These are phyloP conservation scores for Abrostola triplasia DNA, from an alignment of 2,888 invertebrate species.

Conservation along the genomic window DNA sequence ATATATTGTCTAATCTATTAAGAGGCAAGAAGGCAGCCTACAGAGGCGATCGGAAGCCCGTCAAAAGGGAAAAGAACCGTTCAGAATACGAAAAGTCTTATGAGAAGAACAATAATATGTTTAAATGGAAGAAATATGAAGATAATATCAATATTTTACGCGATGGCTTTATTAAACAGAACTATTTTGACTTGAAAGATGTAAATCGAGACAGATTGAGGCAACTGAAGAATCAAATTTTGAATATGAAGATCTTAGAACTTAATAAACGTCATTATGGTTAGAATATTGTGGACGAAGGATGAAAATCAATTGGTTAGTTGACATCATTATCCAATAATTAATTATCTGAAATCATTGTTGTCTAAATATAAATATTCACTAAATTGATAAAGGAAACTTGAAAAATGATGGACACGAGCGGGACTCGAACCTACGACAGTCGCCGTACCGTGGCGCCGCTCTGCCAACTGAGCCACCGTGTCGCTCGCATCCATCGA, in stretches of 20 bases:
- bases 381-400: too few species aligned
- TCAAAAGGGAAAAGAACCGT: not conserved
- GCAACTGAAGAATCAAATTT: not conserved
- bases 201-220: not conserved
- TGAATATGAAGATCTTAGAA: not conserved
- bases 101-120: not conserved
- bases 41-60: not conserved
- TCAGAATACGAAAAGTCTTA: not conserved
- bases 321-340: too few species aligned
- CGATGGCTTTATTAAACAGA: not conserved
- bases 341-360: too few species aligned
- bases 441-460: too few species aligned
- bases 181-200: not conserved
- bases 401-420: too few species aligned
- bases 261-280: not conserved
- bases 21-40: not conserved
- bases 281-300: not conserved
- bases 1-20: not conserved
- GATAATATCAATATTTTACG: not conserved
- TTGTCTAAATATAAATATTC: too few species aligned
- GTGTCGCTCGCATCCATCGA: too few species aligned
- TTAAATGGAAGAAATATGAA: not conserved
- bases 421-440: too few species aligned
- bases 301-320: too few species aligned
- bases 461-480: too few species aligned